Evolutionary conservation across 2,888 invertebrate species (phyloP).

Genomic region (Orgyia antiqua): DNA sequence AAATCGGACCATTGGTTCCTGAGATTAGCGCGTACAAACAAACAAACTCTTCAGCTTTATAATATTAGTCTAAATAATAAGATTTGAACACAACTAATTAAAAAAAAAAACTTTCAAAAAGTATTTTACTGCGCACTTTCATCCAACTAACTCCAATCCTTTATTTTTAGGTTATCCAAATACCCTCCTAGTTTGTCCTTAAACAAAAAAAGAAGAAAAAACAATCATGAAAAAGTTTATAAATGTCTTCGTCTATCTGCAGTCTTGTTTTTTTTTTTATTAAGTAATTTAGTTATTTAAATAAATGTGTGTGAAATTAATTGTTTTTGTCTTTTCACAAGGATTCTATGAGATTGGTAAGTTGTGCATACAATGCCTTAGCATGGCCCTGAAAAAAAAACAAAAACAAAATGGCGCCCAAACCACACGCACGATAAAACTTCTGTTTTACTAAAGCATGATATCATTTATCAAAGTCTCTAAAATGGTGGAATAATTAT

Average conservation of each 20-base stretch:
- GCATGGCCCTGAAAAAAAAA: constrained; percentile 32
- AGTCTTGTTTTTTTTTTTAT: constrained; percentile 21
- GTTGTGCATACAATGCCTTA: constrained; percentile 28
- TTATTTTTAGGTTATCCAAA: constrained; percentile 18
- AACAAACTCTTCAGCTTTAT: no score
- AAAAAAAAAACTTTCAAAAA: no score
- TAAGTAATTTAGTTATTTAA: constrained; percentile 13
- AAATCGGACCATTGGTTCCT: no score
- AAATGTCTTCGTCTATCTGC: no score
- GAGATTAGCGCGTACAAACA: no score
- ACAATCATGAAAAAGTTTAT: no score
- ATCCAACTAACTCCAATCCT: constrained; percentile 7
- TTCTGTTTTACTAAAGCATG: no score
- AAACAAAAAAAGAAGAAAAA: background rate
- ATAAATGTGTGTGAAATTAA: no score
- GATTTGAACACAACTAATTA: no score
- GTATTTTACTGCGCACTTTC: constrained; percentile 13
- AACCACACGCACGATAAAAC: constrained; percentile 16
- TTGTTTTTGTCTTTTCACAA: constrained; percentile 31
- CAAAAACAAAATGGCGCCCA: constrained; percentile 20
- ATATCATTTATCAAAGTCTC: no score
- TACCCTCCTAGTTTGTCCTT: constrained; percentile 9
- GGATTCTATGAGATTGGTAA: constrained; percentile 75
- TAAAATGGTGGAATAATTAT: no score
- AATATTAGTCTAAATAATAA: no score